Percentiles rank a stretch among this genome's conserved stretches.
These are phyloP conservation scores for Corythornis vintsioides DNA, from an alignment of 2,113 vertebrate species.

Conservation along the genomic window DNA sequence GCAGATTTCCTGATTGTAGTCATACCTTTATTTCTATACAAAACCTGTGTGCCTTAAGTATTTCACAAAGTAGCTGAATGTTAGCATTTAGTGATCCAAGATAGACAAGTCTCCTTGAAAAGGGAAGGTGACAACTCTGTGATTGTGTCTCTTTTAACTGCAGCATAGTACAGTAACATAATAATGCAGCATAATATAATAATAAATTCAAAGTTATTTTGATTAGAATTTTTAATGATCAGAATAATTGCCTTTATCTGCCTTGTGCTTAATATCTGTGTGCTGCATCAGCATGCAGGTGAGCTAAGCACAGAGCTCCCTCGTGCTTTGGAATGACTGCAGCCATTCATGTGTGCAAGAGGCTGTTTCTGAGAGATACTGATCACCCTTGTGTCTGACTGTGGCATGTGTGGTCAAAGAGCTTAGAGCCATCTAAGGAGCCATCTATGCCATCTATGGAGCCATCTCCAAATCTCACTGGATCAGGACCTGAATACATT, in stretches of 20 bases:
- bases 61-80: background rate
- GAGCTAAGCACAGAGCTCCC: background rate
- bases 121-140: constrained; percentile 43
- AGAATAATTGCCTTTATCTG: constrained; percentile 58
- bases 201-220: constrained; percentile 51
- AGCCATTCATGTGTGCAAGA: background rate
- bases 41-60: background rate
- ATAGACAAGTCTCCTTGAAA: constrained; percentile 44
- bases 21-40: background rate
- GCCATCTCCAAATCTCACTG: background rate
- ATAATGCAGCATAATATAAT: too few species aligned
- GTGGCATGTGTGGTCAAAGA: background rate
- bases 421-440: background rate
- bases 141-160: constrained; percentile 10
- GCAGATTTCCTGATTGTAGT: background rate
- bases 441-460: background rate
- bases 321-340: constrained; percentile 18
- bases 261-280: background rate
- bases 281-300: constrained; percentile 51
- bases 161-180: background rate
- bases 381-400: background rate
- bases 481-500: background rate
- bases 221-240: constrained; percentile 54
- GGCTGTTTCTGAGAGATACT: background rate
- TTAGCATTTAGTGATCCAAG: background rate